Base-by-base conservation (phyloP, 64 coral and sea anemone species). In the Porites lutea region DNA sequence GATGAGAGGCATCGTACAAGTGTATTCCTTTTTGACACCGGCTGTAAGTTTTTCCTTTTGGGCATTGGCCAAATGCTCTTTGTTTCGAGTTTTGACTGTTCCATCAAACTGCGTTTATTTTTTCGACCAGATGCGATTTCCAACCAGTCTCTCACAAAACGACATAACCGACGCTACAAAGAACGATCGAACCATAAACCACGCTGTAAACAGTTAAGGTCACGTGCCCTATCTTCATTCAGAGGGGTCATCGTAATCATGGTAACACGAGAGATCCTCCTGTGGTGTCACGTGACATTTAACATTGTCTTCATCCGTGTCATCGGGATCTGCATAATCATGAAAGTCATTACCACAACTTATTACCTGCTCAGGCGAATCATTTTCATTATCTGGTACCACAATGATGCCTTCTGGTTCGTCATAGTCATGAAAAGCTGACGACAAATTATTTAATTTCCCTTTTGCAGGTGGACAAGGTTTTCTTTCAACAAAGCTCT, bases 401-500 rank as follows among this genome's bases (percentile, higher is more conserved):
- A 84, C 81, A 10, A 84, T 84, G 52, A 84, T 52, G 4, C 62
- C 81, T 10, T 69, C 81, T 51, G 81, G 81, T 68, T 84, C 81
- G 48, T 84, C 81, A 68, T 84, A 84, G 47, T 84, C 81, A 10
- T 84, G 44, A 4, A 67, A 18, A 8, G 48, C 81, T 52, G 63
- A 84, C 16, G 81, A 84, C 52, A 84, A 84, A 69, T 68, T n/a
- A 45, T 84, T 84, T 84, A 84, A 51, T 49, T 49, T 48, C 49
- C 48, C 45, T 64, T 46, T 84, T 22, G 16, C 12, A 13, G 63
- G 45, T 12, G 9, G 2, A 20, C 46, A 11, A 68, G 13, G 18
- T 23, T 52, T 84, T 64, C 8, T 51, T 68, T 64, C 52, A 18
- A 2, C 52, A 3, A 50, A 37, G 27, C 27, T 21, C 16, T 46